These are phyloP conservation scores for Thalassophryne amazonica DNA, from an alignment of 2,797 vertebrate genomes.

Conservation along the genomic window DNA sequence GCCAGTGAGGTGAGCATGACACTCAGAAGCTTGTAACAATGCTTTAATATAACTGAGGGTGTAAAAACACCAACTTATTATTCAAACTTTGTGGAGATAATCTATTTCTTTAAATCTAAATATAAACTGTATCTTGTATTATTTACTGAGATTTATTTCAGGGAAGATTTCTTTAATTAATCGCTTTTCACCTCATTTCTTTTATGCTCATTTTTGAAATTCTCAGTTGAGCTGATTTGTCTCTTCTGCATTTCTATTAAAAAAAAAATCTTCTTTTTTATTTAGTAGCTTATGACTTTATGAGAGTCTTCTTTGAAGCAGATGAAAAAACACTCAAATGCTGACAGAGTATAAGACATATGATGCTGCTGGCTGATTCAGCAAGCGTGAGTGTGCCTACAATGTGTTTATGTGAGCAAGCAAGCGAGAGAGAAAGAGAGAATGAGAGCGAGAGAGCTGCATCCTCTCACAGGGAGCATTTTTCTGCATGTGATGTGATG, in stretches of 20 bases:
- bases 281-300: background rate
- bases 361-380: conserved; percentile 6
- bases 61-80: no score
- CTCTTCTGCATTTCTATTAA: background rate
- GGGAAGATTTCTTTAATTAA: background rate
- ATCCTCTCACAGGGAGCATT: conserved; percentile 24
- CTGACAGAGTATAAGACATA: background rate
- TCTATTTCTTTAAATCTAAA: no score
- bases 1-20: no score
- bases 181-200: background rate
- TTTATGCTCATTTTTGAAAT: background rate
- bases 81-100: no score
- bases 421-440: background rate
- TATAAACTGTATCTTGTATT: no score
- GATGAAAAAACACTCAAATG: background rate
- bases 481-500: conserved; percentile 39
- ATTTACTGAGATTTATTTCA: background rate
- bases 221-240: background rate
- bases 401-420: background rate
- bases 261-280: background rate
- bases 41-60: no score
- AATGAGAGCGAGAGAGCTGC: conserved; percentile 27
- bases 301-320: background rate
- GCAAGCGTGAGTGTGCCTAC: conserved; percentile 12
- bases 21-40: no score